These are phyloP conservation scores for Ostrea denselamellosa DNA, from an alignment of 1,140 invertebrate genomes.

Conservation along the genomic window DNA sequence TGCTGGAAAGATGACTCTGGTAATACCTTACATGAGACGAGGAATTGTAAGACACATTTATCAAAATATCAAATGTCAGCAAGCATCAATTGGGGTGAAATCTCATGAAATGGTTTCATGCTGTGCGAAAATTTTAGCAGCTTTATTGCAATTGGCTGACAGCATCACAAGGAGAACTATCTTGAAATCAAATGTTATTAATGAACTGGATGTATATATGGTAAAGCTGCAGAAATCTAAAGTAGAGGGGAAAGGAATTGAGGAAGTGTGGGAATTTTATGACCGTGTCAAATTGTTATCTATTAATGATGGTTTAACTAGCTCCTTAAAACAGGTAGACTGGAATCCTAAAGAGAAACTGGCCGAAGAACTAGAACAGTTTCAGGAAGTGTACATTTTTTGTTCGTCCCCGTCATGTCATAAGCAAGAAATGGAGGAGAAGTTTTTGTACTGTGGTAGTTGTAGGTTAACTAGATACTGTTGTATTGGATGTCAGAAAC, in stretches of 20 bases:
- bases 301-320: neutral
- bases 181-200: conserved; percentile 48
- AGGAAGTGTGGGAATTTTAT: neutral
- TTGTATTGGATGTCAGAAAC: conserved; percentile 62
- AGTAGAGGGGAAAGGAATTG: neutral
- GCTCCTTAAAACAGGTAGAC: neutral
- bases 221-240: conserved; percentile 26
- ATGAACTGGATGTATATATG: conserved; percentile 49
- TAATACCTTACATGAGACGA: conserved; percentile 51
- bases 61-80: conserved; percentile 49
- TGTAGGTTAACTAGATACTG: conserved; percentile 65
- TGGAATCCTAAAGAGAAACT: conserved; percentile 61
- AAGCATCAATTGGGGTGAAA: conserved; percentile 34
- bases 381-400: conserved; percentile 47
- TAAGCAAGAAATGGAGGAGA: conserved; percentile 51
- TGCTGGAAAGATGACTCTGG: conserved; percentile 50
- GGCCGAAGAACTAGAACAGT: conserved; percentile 45
- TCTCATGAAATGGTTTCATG: conserved; percentile 44
- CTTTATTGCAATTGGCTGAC: conserved; percentile 48
- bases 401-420: conserved; percentile 62
- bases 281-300: neutral
- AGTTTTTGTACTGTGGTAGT: conserved; percentile 64
- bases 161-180: conserved; percentile 45
- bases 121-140: conserved; percentile 53
- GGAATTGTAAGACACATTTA: conserved; percentile 56